Conservation (phyloP, 2,113 vertebrate genomes). For the Candoia aspera region DNA sequence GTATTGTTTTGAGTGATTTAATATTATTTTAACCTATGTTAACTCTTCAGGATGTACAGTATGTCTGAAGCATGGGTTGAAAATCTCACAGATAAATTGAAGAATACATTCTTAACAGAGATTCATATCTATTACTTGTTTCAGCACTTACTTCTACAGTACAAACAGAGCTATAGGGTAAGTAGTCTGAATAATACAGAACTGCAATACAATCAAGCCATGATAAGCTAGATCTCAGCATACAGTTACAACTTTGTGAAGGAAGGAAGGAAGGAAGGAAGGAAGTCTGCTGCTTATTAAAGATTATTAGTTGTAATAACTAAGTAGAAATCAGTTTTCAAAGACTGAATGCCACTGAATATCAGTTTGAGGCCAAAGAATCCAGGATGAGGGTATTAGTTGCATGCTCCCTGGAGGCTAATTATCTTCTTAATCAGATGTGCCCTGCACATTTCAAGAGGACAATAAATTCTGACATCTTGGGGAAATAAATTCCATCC, state of each 20-base stretch:
- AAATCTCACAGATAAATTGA: not conserved
- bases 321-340: not conserved
- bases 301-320: not conserved
- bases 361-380: not conserved
- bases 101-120: not conserved
- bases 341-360: not conserved
- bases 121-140: not conserved
- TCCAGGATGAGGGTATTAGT: not conserved
- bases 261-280: not conserved
- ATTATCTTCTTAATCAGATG: not conserved
- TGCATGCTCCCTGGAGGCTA: not conserved
- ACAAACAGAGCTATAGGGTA: not conserved
- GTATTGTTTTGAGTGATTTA: not conserved
- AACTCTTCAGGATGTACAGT: not conserved
- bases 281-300: not conserved
- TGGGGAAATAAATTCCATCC: constrained; percentile 22
- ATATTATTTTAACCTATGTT: not conserved
- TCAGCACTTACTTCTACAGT: not conserved
- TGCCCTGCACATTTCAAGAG: not conserved
- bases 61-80: not conserved
- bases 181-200: not conserved
- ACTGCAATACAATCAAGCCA: not conserved
- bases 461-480: constrained; percentile 14
- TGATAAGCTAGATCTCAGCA: not conserved
- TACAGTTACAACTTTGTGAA: not conserved